These are phyloP conservation scores for Belonocnema kinseyi DNA, from an alignment of 1,140 invertebrate species.

Conservation along the genomic window DNA sequence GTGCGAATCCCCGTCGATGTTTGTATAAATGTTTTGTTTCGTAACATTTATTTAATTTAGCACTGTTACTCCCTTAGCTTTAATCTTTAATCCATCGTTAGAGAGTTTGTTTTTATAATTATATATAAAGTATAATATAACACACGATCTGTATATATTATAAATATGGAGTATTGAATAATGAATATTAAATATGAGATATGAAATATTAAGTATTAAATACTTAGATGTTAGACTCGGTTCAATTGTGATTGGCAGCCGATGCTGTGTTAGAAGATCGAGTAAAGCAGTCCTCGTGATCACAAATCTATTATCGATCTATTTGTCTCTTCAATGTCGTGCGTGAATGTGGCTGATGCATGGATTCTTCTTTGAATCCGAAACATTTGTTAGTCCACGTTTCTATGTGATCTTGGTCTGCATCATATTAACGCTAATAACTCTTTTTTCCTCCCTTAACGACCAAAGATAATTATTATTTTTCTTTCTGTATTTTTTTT, in stretches of 20 bases:
- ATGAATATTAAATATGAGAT: conserved; percentile 24
- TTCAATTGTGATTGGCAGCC: conserved; percentile 19
- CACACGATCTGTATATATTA: conserved; percentile 57
- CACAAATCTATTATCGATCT: conserved; percentile 14
- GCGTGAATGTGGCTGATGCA: not conserved
- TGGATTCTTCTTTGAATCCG: not conserved
- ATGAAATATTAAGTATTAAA: conserved; percentile 19
- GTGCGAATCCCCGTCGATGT: conserved; percentile 48
- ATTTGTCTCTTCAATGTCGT: conserved; percentile 27
- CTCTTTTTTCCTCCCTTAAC: not conserved
- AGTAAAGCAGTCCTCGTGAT: conserved; percentile 10
- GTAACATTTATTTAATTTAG: conserved; percentile 62
- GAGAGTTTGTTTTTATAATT: conserved; percentile 51
- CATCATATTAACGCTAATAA: not conserved
- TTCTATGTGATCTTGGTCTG: not conserved
- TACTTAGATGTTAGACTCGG: conserved; percentile 10
- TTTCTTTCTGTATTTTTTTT: not conserved
- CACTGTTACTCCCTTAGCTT: conserved; percentile 49
- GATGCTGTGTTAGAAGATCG: not conserved
- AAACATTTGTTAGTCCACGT: not conserved
- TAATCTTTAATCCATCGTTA: conserved; percentile 58
- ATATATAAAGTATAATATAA: conserved; percentile 11
- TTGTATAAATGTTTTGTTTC: conserved; percentile 62
- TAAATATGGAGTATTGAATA: conserved; percentile 53
- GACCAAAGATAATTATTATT: conserved; percentile 27